Base-by-base conservation (phyloP, 2,797 vertebrate species). In the Coranthus polyacanthus region DNA sequence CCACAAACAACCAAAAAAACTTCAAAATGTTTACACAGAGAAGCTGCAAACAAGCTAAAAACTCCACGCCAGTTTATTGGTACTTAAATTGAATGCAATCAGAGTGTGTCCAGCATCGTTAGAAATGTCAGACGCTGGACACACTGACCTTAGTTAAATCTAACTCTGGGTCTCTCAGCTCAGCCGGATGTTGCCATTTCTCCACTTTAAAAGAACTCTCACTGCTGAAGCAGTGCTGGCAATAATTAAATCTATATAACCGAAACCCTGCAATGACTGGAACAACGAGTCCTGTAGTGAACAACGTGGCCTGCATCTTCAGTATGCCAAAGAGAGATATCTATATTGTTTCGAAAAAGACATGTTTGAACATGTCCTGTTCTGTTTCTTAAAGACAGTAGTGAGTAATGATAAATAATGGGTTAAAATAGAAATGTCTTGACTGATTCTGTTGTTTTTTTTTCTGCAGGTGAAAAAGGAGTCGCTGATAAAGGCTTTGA, bases 401-500 rank as follows among this genome's bases (percentile, higher is more conserved):
- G 6, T 55, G 56, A 1, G 1, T 11, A 10, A 22, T 13, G 16
- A 20, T 22, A 29, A 7, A 22, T 18, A 16, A 15, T 53, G 3
- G 41, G 20, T 63, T 5, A 4, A 4, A 15, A 18, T 36, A 10
- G 0, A 54, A 44, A 5, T 51, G 6, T 52, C 8, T 16, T n/a
- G 34, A 42, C 20, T 2, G 3, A 44, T 64, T 44, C 1, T 60
- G 36, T 63, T 37, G 11, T 41, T 42, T 22, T 61, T 2, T 20
- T 24, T 32, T 20, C 9, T 42, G 16, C 36, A 99, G 98, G 97
- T 99, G 16, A 96, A 95, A 80, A 86, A 93, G 60, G 94, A 97
- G 84, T 90, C 92, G 51, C 88, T 99, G 44, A 93, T 97, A 51
- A 94, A 95, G 75, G 93, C 97, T 37, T 87, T 99, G 84, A 98